Evolutionary conservation across 1,140 invertebrate species (phyloP).

Genomic region (Theocolax elegans): DNA sequence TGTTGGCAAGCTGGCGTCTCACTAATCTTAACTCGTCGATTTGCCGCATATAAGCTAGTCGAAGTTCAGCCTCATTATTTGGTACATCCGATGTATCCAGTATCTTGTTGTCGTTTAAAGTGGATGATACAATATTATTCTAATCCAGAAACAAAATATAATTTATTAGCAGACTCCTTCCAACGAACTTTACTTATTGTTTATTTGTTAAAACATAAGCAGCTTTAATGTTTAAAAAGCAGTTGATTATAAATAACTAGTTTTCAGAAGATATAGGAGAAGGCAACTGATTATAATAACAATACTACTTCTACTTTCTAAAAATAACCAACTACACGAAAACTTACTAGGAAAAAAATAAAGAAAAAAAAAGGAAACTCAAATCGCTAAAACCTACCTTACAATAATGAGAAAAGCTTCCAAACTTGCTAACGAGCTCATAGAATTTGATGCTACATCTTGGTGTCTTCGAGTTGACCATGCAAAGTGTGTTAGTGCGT

Average conservation of each 20-base stretch:
- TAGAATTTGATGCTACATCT: conserved; percentile 61
- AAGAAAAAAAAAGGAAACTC: conserved; percentile 38
- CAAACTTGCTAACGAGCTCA: conserved; percentile 62
- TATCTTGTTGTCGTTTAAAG: conserved; percentile 60
- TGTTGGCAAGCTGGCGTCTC: conserved; percentile 79
- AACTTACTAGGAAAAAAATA: conserved; percentile 38
- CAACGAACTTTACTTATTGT: not conserved
- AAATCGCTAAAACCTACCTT: conserved; percentile 51
- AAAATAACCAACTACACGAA: conserved; percentile 1
- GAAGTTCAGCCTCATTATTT: conserved; percentile 72
- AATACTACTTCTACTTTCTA: conserved; percentile 2
- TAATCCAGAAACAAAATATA: conserved; percentile 8
- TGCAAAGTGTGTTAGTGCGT: conserved; percentile 62
- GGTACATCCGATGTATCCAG: conserved; percentile 59
- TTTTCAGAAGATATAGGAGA: not conserved
- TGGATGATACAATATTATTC: conserved; percentile 53
- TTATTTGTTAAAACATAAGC: not conserved
- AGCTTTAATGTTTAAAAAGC: conserved; percentile 7
- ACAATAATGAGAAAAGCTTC: conserved; percentile 50
- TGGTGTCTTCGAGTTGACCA: conserved; percentile 58
- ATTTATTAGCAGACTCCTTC: not conserved
- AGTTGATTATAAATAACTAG: conserved; percentile 19
- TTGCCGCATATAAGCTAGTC: conserved; percentile 79
- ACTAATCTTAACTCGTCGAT: conserved; percentile 81
- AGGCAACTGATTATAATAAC: not conserved